Evolutionary conservation across 1,140 invertebrate genomes (phyloP).

Genomic region (Oncopodura yosiiana): DNA sequence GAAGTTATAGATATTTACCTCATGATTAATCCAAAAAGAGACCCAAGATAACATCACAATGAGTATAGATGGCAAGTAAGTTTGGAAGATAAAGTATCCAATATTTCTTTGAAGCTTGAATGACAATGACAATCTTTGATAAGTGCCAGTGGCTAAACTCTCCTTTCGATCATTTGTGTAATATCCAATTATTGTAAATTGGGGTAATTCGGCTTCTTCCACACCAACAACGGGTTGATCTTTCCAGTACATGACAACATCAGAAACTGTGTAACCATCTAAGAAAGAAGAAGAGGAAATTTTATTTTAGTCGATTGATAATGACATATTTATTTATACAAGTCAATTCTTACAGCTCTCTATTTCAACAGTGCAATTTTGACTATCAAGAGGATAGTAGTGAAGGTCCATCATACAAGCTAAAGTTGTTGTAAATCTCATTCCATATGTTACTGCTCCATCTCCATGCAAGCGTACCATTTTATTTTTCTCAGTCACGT

Average conservation of each 20-base stretch:
- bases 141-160: constrained; percentile 70
- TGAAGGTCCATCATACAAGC: constrained; percentile 99
- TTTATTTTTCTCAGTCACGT: constrained; percentile 96
- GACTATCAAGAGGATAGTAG: constrained; percentile 93
- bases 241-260: constrained; percentile 94
- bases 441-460: constrained; percentile 90
- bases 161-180: constrained; percentile 87
- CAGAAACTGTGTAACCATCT: constrained; percentile 95
- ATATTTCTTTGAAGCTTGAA: constrained; percentile 68
- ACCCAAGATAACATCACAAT: constrained; percentile 82
- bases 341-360: constrained; percentile 80
- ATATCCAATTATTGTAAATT: constrained; percentile 90
- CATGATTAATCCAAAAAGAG: constrained; percentile 79
- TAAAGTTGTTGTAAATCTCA: constrained; percentile 95
- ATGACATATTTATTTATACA: neutral
- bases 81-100: constrained; percentile 72
- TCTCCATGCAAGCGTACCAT: constrained; percentile 83
- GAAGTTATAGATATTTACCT: too few species aligned
- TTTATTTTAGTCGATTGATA: neutral
- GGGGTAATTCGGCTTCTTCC: constrained; percentile 85
- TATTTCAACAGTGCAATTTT: constrained; percentile 98
- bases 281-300: constrained; percentile 26
- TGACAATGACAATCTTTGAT: constrained; percentile 83
- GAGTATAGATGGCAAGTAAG: constrained; percentile 66
- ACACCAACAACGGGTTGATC: constrained; percentile 81